Evolutionary conservation across 64 coral and sea anemone species (phyloP).

Genomic region (Pocillopora damicornis): DNA sequence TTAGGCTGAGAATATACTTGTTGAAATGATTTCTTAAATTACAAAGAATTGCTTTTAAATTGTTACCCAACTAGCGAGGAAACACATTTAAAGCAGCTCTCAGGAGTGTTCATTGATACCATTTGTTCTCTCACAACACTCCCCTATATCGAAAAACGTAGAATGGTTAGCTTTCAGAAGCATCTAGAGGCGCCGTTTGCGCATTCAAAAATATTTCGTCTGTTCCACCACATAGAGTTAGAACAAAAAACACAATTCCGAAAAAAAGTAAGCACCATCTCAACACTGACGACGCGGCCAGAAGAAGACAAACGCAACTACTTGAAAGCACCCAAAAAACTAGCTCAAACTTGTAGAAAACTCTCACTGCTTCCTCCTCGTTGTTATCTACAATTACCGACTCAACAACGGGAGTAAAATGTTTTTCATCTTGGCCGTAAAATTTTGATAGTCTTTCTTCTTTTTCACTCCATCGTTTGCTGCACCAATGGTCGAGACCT

Average conservation of each 20-base stretch:
- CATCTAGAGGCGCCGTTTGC: no score
- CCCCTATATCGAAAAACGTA: no score
- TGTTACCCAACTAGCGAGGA: no score
- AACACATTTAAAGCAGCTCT: no score
- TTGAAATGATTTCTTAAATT: no score
- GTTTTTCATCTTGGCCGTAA: constrained; percentile 43
- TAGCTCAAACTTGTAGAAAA: constrained; percentile 37
- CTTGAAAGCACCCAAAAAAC: constrained; percentile 70
- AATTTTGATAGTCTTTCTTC: constrained; percentile 72
- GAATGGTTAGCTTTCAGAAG: no score
- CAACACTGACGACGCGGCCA: not conserved
- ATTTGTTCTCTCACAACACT: no score
- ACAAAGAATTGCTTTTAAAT: no score
- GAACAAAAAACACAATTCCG: constrained; percentile 11
- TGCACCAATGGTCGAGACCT: constrained; percentile 85
- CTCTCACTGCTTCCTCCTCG: constrained; percentile 23
- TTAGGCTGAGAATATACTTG: no score
- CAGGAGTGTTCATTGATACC: no score
- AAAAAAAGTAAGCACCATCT: constrained; percentile 68
- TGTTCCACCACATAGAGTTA: constrained; percentile 64
- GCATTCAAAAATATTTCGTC: constrained; percentile 43
- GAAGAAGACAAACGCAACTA: not conserved
- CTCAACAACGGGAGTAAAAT: constrained; percentile 53
- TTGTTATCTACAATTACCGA: not conserved
- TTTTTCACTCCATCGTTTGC: constrained; percentile 77